A percentile compares a stretch with the other conserved stretches of the same genome.
Conservation (phyloP, 2,797 vertebrate genomes). For the Trichosurus vulpecula region DNA sequence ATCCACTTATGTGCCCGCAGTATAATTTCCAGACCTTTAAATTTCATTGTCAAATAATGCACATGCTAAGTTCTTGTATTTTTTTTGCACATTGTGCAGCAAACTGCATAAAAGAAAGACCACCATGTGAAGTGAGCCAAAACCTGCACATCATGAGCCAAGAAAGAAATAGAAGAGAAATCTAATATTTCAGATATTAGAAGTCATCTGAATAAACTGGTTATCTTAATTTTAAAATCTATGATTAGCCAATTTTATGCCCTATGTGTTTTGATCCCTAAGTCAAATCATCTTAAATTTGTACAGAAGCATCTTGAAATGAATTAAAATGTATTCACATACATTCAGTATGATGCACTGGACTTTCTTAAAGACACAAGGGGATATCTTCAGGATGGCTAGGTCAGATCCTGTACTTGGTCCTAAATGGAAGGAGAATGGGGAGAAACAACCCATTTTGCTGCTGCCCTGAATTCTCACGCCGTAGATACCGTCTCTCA, state of each 20-base stretch:
- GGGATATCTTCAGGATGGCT: neutral
- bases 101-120: conserved; percentile 20
- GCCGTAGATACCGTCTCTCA: neutral
- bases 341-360: neutral
- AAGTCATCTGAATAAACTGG: neutral
- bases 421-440: neutral
- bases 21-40: conserved; percentile 22
- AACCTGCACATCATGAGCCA: conserved; percentile 20
- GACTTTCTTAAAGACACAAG: conserved; percentile 8
- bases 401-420: neutral
- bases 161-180: neutral
- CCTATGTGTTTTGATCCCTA: conserved; percentile 1
- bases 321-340: conserved; percentile 31
- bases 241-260: conserved; percentile 18
- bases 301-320: conserved; percentile 27
- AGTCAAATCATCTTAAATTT: conserved; percentile 42
- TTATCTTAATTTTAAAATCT: neutral
- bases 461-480: neutral
- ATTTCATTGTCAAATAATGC: conserved; percentile 36
- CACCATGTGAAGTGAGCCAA: conserved; percentile 7
- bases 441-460: neutral
- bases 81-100: neutral
- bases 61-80: conserved; percentile 32
- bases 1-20: neutral
- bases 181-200: neutral